Percentiles rank a stretch among this genome's conserved stretches.
Conservation (phyloP, 2,113 vertebrate species). For the Chaetodon trifascialis region DNA sequence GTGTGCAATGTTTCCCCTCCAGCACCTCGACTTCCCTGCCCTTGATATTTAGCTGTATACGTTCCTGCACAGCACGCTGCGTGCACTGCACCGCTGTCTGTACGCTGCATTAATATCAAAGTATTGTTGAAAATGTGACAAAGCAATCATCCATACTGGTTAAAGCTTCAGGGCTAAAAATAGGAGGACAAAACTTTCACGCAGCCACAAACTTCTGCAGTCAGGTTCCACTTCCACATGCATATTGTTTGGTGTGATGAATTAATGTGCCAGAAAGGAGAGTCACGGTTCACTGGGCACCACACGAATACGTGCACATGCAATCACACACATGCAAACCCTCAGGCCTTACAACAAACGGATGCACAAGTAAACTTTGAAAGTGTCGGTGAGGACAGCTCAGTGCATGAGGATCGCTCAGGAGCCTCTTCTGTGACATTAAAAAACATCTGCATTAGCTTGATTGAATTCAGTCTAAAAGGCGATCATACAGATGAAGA, state of each 20-base stretch:
- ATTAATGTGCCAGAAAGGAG: constrained; percentile 65
- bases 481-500: background rate
- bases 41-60: constrained; percentile 8
- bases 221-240: constrained; percentile 27
- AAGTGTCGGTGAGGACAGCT: constrained; percentile 45
- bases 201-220: constrained; percentile 24
- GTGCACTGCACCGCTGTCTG: background rate
- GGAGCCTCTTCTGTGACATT: constrained; percentile 11
- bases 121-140: background rate
- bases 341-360: constrained; percentile 26
- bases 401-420: constrained; percentile 27
- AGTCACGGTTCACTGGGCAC: constrained; percentile 49
- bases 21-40: constrained; percentile 2
- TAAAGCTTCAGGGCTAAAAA: constrained; percentile 23
- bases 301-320: constrained; percentile 27
- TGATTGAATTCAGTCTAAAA: background rate
- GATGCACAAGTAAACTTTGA: constrained; percentile 42
- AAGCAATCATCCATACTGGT: background rate
- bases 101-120: background rate
- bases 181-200: background rate
- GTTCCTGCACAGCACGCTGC: background rate
- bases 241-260: constrained; percentile 57
- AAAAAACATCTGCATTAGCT: constrained; percentile 17
- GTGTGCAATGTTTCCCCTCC: background rate
- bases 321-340: constrained; percentile 13